Evolutionary conservation across 2,888 invertebrate species (phyloP).

Genomic region (Cephonodes hylas): DNA sequence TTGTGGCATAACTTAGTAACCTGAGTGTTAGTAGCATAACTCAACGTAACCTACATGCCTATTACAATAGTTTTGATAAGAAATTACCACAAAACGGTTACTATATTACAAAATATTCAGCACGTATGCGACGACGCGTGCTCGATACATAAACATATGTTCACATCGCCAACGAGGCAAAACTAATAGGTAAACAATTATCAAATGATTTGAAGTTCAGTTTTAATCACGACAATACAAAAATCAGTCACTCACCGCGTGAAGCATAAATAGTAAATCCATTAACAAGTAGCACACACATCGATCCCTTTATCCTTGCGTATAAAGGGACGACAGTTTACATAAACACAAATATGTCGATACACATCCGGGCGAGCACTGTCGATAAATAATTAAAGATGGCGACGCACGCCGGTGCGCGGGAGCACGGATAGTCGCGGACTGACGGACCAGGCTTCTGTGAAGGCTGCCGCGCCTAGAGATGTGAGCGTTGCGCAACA

Average conservation of each 20-base stretch:
- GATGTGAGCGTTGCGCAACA: slow-evolving; percentile 33
- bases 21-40: too few relatives aligned
- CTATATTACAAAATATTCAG: background rate
- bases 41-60: too few relatives aligned
- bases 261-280: slow-evolving; percentile 27
- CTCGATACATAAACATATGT: background rate
- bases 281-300: slow-evolving; percentile 28
- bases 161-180: background rate
- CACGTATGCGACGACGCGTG: background rate
- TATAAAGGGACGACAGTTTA: slow-evolving; percentile 72
- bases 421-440: slow-evolving; percentile 54
- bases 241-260: slow-evolving; percentile 42
- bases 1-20: too few relatives aligned
- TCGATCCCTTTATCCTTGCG: slow-evolving; percentile 63
- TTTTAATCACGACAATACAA: background rate
- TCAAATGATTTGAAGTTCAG: background rate
- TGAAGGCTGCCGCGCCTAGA: slow-evolving; percentile 52
- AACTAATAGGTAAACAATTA: background rate
- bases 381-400: slow-evolving; percentile 23
- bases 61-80: background rate
- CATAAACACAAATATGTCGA: slow-evolving; percentile 29
- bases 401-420: slow-evolving; percentile 45
- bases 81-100: background rate
- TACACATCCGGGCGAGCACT: slow-evolving; percentile 39
- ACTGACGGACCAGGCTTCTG: slow-evolving; percentile 56